Evolutionary conservation across 1,140 invertebrate species (phyloP), one percentile per base, ranked within the genome.

Genomic region (Euglossa dilemma): DNA sequence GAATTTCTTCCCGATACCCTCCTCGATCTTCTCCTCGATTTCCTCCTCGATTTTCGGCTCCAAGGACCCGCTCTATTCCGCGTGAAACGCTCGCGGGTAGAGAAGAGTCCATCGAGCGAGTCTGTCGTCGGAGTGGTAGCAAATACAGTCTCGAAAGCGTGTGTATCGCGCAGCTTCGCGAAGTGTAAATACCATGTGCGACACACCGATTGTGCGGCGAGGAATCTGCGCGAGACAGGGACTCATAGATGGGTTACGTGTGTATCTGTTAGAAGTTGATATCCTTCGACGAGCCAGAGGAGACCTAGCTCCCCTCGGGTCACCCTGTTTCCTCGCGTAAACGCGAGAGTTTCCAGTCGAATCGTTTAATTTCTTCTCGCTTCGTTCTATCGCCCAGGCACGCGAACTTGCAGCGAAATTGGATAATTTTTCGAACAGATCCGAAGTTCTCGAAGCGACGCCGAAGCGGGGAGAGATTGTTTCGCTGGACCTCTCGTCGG

Each of bases 181-280:
- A 59, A 79, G 45, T 50, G 28, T 47, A 59, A 79, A 71, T 79
- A 71, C n/a, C 43, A 25, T 12, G 6, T 12, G 6, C 50, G 54
- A 59, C 25, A 36, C 25, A 43, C 4, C 20, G 64, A 2, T 67
- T 57, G 36, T 23, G 50, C n/a, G 45, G 20, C n/a, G 52, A 79
- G 18, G 54, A 79, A 36, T 79, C 25, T 59, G 16, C 45, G 36
- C 20, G 43, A 16, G 45, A 52, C 54, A 71, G 25, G 45, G 25
- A 71, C 50, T 61, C 54, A 36, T n/a, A n/a, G 18, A 45, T n/a
- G 57, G 45, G 7, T 45, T 63, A 56, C 50, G 52, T 20, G n/a
- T 47, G 18, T n/a, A n/a, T 47, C 73, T 23, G 14, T 50, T 69
- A 23, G 45, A 61, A 45, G 0, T 50, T n/a, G 59, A 52, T 57